Conservation (phyloP, 2,113 vertebrate genomes). For the Vulpes vulpes region DNA sequence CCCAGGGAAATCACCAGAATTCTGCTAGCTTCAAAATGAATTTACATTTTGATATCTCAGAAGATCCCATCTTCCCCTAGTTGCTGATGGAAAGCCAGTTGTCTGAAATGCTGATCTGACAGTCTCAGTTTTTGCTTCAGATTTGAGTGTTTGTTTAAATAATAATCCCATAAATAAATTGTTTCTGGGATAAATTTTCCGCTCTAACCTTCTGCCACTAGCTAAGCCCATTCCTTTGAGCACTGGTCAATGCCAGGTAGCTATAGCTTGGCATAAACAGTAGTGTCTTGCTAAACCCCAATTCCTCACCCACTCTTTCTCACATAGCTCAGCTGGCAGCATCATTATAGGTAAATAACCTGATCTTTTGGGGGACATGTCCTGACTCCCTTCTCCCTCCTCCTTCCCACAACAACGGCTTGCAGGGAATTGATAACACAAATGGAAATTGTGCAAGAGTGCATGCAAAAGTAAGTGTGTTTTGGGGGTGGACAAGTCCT, state of each 20-base stretch:
- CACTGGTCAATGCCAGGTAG: not conserved
- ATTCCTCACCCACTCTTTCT: not conserved
- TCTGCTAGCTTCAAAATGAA: constrained; percentile 38
- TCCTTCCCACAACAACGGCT: not conserved
- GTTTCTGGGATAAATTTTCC: not conserved
- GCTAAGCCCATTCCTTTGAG: constrained; percentile 21
- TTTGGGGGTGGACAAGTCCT: not conserved
- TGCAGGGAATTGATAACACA: not conserved
- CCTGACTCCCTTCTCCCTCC: not conserved
- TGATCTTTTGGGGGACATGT: not conserved
- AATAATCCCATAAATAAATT: constrained; percentile 3
- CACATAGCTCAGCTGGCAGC: not conserved
- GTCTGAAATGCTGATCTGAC: constrained; percentile 51
- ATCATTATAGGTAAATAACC: not conserved
- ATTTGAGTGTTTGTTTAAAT: constrained; percentile 34
- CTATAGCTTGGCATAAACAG: not conserved
- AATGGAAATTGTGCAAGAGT: constrained; percentile 35
- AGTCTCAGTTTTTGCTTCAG: constrained; percentile 35
- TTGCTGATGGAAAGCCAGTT: constrained; percentile 42
- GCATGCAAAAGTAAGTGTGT: not conserved
- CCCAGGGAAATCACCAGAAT: constrained; percentile 17
- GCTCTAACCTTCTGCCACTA: not conserved
- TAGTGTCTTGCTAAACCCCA: not conserved
- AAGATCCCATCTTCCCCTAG: not conserved
- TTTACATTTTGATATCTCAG: constrained; percentile 44